Evolutionary conservation across 2,113 vertebrate genomes (phyloP), one percentile per base, ranked within the genome.

Genomic region (Atherinomorus stipes): DNA sequence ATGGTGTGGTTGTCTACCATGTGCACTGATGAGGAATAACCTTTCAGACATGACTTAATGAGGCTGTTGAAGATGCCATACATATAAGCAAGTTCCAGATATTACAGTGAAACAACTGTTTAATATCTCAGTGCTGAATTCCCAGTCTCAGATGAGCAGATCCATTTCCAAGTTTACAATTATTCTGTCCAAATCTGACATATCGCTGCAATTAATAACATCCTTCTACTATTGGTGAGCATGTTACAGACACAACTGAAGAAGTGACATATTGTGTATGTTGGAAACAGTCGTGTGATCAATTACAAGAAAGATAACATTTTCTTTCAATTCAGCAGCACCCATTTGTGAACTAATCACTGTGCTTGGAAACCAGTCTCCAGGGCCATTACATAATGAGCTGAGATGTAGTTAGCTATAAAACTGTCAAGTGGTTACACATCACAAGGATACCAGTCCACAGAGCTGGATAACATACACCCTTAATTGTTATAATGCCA

Each of bases 341-440:
- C 56, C 80, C 76, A 89, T 90, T 86, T 88, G 69, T 66, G 40
- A 90, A 81, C 73, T 82, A 87, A 88, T 87, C 58, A 64, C 72
- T 81, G 80, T 82, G 75, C 72, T 85, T 78, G 81, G 87, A 73
- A 87, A 91, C 81, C 79, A 59, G 75, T 85, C 89, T 89, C 89
- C 74, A 71, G 79, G 83, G 88, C 77, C 77, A 86, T 87, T 71
- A 65, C 37, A 88, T 85, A 89, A 93, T 84, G 88, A 85, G 64
- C 66, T n/a, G 28, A 77, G 62, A 80, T 86, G 70, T 77, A 77
- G 76, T 73, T 71, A 76, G 64, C 80, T 62, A 84, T 92, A 84
- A 93, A 90, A 86, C 88, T 85, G 87, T 90, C 86, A 63, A 82
- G 82, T 86, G 80, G 81, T 78, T 74, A 78, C 80, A 74, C 80